A percentile compares a stretch with the other conserved stretches of the same genome.
Conservation (phyloP, 2,113 vertebrate species). For the Boleophthalmus pectinirostris region DNA sequence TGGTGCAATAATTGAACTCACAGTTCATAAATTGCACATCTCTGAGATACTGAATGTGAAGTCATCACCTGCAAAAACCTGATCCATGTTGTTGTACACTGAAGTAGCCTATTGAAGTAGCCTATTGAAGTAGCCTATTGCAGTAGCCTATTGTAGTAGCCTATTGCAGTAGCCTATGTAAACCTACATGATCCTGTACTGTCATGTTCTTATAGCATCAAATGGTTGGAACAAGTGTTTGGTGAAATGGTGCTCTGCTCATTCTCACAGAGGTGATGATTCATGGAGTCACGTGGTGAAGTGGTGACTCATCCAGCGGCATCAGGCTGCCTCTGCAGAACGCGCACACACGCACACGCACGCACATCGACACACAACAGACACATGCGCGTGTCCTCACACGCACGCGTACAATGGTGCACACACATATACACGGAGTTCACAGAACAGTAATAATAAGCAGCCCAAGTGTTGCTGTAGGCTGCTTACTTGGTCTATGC, state of each 20-base stretch:
- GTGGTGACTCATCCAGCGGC: conserved; percentile 77
- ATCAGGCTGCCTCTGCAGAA: conserved; percentile 71
- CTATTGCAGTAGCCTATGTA: background rate
- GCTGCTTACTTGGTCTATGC: no score
- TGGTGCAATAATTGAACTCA: no score
- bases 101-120: no score
- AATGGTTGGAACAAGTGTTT: background rate
- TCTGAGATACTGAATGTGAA: no score
- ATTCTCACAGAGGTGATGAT: conserved; percentile 72
- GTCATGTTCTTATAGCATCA: background rate
- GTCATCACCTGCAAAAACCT: no score
- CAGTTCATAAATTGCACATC: no score
- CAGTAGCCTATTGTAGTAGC: no score
- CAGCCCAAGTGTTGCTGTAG: no score
- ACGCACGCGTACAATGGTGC: conserved; percentile 26
- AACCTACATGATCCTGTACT: background rate
- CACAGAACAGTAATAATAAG: background rate
- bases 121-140: no score
- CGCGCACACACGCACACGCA: conserved; percentile 38
- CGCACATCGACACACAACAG: conserved; percentile 3
- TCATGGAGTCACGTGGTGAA: conserved; percentile 76
- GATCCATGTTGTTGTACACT: no score
- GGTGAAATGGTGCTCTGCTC: conserved; percentile 56
- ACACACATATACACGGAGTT: background rate
- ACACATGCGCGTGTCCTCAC: background rate